Evolutionary conservation across 64 coral and sea anemone species (phyloP), one percentile per base, ranked within the genome.

Genomic region (Pocillopora damicornis): DNA sequence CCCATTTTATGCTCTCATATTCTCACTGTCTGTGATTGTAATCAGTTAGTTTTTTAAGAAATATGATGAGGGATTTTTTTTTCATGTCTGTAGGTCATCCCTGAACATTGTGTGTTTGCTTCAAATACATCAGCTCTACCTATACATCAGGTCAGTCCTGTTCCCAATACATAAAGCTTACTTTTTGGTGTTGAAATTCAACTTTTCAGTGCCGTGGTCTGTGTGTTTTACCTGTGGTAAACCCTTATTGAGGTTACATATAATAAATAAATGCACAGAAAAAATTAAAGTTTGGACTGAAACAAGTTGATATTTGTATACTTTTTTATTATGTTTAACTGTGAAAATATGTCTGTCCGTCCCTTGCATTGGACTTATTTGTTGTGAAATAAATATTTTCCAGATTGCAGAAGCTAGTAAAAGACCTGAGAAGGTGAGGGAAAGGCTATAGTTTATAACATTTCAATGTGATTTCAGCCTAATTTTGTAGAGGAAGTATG

Each of bases 391-490:
- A 30, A 30, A 74, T 68, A 61, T 88, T 73, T 74, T 59, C 73
- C 81, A 98, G 96, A 94, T 98, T 87, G 96, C 96, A 73, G 66
- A 98, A 94, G 96, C 82, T 11, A 98, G 96, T 59, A 98, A 94
- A 75, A 91, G 96, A 83, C 96, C 96, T 25, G 96, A 98, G 63
- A 98, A 94, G 96, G 96, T 98, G 65, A 78, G 30, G 14, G 15
- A 15, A 4, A 8, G 25, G 10, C 25, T 11, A 11, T 23, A 25
- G 4, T 30, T 30, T 30, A 30, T 30, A 30, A 30, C 30, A 30
- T 30, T 30, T 30, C 30, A 30, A 30, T 30, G 30, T 30, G 30
- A 30, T 30, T 30, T 30, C 30, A 30, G 3, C 42, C 42, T 1
- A 51, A 51, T 7, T 51, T 51, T 51, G 42, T 51, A 51, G 7